Percentiles rank a stretch among this genome's conserved stretches.
Evolutionary conservation across 2,113 vertebrate genomes (phyloP).

Genomic region (Candoia aspera): DNA sequence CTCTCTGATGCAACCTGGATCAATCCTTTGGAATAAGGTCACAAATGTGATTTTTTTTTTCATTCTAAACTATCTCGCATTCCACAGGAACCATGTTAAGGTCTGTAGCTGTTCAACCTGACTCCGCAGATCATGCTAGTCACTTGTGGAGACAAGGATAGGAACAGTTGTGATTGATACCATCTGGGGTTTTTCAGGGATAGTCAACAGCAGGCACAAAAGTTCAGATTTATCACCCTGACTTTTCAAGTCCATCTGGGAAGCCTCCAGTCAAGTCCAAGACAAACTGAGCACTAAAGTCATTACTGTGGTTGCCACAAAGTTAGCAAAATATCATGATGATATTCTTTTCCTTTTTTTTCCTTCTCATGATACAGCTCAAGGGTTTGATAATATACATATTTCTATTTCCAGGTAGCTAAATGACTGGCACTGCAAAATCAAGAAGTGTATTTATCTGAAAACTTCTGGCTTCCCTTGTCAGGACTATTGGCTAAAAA

Average conservation of each 20-base stretch:
- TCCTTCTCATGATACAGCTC: background rate
- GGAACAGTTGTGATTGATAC: background rate
- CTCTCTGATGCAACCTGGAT: too few species aligned
- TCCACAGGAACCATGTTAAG: too few species aligned
- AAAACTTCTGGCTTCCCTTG: background rate
- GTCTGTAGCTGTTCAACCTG: background rate
- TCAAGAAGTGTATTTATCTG: background rate
- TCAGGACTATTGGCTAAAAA: background rate
- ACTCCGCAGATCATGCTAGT: background rate
- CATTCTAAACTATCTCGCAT: too few species aligned
- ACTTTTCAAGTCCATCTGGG: background rate
- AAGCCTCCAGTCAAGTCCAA: background rate
- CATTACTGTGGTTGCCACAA: background rate
- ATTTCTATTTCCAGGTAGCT: slow-evolving; percentile 8
- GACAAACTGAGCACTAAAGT: background rate
- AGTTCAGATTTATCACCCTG: background rate
- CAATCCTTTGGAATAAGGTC: too few species aligned
- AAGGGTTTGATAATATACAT: background rate
- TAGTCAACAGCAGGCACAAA: background rate
- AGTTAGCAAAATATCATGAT: background rate
- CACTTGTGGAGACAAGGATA: background rate
- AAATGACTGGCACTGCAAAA: slow-evolving; percentile 14
- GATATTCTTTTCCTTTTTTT: background rate
- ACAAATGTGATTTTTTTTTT: too few species aligned
- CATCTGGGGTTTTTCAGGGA: background rate